Base-by-base conservation (phyloP, 2,113 vertebrate species). In the Charadrius vociferus region DNA sequence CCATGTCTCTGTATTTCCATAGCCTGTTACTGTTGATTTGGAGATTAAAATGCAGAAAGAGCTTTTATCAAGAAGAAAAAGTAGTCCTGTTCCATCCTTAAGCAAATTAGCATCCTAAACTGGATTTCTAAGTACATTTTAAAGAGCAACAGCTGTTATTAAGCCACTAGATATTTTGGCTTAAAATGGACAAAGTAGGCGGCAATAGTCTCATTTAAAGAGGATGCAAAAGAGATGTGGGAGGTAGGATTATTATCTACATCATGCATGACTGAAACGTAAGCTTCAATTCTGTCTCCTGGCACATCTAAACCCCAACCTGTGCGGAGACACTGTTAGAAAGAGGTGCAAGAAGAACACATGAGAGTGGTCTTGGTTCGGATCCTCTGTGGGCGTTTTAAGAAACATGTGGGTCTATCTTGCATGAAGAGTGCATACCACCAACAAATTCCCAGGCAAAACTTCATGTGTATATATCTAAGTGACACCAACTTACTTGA, bases 61-160 rank as follows among this genome's bases (percentile, higher is more conserved):
- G 66, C 14, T 80, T 79, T 92, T 62, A 77, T 75, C 53, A 80
- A 75, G 66, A 58, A 66, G 56, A 84, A 88, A 94, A 92, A 78
- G 73, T 37, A 78, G 22, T 81, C 81, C 59, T 81, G 65, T 61
- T 90, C 58, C 34, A 68, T 62, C 74, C 39, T 80, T 61, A 85
- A 82, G 41, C 45, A 80, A 92, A 88, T 88, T 52, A 96, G 71
- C 50, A 77, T 58, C 71, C 58, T 53, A 88, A 94, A 80, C 37
- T 45, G 24, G n/a, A 88, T 90, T 77, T 88, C 45, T 88, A 93
- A 80, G 34, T 73, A 73, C 22, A 49, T 73, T 89, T 92, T 92
- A 82, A 96, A 89, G 49, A 91, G 79, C 53, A 85, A 82, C 34
- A 75, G 65, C 19, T 81, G 20, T 70, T 93, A 90, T 75, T 95